phyloP scores from a whole-genome alignment of 2,888 invertebrate genomes.

The Rhynchonema sp. region DNA sequence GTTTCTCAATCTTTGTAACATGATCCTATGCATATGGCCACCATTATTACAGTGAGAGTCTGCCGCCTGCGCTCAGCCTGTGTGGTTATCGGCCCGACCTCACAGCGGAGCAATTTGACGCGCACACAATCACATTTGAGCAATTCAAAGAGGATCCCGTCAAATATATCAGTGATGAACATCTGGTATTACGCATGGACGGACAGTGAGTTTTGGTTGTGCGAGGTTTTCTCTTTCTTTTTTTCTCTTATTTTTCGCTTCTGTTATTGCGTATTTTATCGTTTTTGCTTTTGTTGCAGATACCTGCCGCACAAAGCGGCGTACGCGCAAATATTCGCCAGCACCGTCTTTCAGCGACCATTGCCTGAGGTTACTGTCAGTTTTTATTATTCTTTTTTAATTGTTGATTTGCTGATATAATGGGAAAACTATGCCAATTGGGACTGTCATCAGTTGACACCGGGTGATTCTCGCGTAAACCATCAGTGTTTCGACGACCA shows the following conservation, averaged over 20 bases:
- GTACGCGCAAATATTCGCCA: neutral
- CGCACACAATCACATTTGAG: constrained; percentile 43
- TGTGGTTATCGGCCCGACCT: constrained; percentile 19
- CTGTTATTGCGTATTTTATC: constrained; percentile 1
- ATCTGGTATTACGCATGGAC: neutral
- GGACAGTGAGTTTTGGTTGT: neutral
- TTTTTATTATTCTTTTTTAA: neutral
- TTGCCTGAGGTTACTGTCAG: neutral
- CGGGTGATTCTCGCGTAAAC: no score
- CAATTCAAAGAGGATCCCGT: constrained; percentile 44
- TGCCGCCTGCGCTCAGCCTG: neutral
- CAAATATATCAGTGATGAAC: neutral
- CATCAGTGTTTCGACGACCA: no score
- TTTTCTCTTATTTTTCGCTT: neutral
- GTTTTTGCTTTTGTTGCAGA: neutral
- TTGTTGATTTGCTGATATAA: no score
- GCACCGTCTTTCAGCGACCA: neutral
- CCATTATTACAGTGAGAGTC: no score
- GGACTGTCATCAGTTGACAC: no score
- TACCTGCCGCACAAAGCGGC: neutral
- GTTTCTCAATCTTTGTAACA: no score
- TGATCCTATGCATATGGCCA: no score
- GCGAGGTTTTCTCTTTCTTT: no score
- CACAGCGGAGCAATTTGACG: constrained; percentile 43
- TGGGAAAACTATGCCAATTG: no score